Conservation (phyloP, 92 coral and sea anemone species). For the Actinostola sp. region DNA sequence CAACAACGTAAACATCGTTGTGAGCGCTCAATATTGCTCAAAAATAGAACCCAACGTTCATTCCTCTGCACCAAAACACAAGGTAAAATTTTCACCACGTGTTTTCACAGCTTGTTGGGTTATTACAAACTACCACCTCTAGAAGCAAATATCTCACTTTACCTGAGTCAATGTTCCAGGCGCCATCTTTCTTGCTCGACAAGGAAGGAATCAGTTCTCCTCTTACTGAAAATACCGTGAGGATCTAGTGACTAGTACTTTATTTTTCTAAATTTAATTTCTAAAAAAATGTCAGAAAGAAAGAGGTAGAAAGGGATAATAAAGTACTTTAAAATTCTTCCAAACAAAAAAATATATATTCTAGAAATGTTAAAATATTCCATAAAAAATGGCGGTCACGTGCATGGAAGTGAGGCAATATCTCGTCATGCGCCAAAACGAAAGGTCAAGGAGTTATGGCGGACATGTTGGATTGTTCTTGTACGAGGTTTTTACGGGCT, state of each 20-base stretch:
- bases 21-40: not conserved
- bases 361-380: not conserved
- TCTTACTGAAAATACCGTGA: not conserved
- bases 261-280: not conserved
- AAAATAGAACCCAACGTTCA: not conserved
- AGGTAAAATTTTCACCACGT: not conserved
- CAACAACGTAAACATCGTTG: slow-evolving; percentile 21
- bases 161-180: slow-evolving; percentile 94
- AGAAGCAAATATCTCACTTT: slow-evolving; percentile 16
- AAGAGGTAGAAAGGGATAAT: not conserved
- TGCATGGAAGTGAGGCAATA: slow-evolving; percentile 15
- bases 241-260: slow-evolving; percentile 1
- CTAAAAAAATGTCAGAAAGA: not conserved
- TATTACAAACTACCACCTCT: not conserved
- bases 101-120: not conserved
- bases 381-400: not conserved
- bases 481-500: not conserved
- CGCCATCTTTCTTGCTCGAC: slow-evolving; percentile 71
- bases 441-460: slow-evolving; percentile 21
- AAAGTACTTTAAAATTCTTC: not conserved
- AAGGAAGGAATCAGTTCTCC: not conserved
- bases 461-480: slow-evolving; percentile 3
- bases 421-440: slow-evolving; percentile 9
- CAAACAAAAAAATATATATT: not conserved
- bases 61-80: not conserved